A percentile compares a stretch with the other conserved stretches of the same genome.
Evolutionary conservation across 2,113 vertebrate species (phyloP).

Genomic region (Lepisosteus osseus): DNA sequence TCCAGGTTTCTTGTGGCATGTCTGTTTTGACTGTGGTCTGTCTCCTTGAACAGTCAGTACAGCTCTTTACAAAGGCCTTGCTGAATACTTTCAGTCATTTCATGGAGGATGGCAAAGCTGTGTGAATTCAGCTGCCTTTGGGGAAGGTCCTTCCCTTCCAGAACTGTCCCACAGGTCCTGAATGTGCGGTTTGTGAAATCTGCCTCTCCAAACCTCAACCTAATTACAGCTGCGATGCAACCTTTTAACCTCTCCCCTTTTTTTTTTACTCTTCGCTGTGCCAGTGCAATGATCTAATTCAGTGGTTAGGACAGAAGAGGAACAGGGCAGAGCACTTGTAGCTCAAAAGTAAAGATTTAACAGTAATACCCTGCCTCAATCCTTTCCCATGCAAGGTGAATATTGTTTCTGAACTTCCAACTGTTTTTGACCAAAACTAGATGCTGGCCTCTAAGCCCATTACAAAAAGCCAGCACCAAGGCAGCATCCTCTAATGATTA

Average conservation of each 20-base stretch:
- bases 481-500: neutral
- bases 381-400: neutral
- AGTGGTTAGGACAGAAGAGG: slow-evolving; percentile 9
- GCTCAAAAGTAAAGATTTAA: neutral
- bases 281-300: neutral
- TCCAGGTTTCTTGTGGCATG: no score
- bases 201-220: slow-evolving; percentile 1
- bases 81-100: neutral
- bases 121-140: neutral
- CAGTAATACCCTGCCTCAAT: neutral
- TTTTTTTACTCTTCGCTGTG: neutral
- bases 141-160: neutral
- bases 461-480: neutral
- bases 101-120: neutral
- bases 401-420: neutral
- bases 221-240: slow-evolving; percentile 11
- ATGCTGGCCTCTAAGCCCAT: neutral
- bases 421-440: slow-evolving; percentile 12
- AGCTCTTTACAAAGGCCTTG: no score
- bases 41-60: no score
- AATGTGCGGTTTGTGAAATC: slow-evolving; percentile 3
- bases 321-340: neutral
- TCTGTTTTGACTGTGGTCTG: no score
- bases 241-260: slow-evolving; percentile 9
- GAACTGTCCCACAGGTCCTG: slow-evolving; percentile 10